A percentile compares a stretch with the other conserved stretches of the same genome.
phyloP scores from a whole-genome alignment of 2,797 vertebrate genomes.

The Eulemur rubriventer region DNA sequence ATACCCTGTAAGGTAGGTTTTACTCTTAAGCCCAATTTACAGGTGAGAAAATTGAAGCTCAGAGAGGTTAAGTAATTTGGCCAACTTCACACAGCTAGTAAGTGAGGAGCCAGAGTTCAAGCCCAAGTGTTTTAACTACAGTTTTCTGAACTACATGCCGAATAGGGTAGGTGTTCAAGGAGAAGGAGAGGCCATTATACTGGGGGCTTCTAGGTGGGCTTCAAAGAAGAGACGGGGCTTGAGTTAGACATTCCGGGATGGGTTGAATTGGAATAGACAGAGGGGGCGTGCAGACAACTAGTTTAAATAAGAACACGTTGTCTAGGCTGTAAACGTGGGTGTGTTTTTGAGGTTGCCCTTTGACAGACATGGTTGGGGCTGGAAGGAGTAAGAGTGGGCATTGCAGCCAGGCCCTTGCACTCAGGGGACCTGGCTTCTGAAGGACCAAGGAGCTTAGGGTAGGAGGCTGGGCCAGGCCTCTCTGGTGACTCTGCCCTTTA shows the following conservation, averaged over 20 bases:
- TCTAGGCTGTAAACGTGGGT: background rate
- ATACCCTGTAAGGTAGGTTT: background rate
- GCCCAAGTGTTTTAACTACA: background rate
- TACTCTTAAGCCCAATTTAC: background rate
- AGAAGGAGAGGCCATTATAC: background rate
- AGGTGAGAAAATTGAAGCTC: conserved; percentile 22
- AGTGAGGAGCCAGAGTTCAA: background rate
- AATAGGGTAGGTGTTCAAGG: background rate
- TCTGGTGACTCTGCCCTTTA: background rate
- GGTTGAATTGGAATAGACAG: background rate
- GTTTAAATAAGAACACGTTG: background rate
- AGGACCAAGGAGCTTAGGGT: background rate
- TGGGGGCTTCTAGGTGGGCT: background rate
- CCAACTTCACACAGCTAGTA: background rate
- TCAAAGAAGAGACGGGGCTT: background rate
- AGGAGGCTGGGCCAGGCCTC: background rate
- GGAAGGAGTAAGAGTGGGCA: background rate
- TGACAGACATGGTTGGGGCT: background rate
- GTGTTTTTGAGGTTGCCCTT: background rate
- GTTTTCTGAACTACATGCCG: background rate
- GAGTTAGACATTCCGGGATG: background rate
- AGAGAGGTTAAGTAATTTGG: background rate
- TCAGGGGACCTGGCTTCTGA: background rate
- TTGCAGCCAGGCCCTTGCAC: no score
- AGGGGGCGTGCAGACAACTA: background rate